Percentiles rank a stretch among this genome's conserved stretches.
These are phyloP conservation scores for Achatina immaculata DNA, from an alignment of 1,140 invertebrate species.

Conservation along the genomic window DNA sequence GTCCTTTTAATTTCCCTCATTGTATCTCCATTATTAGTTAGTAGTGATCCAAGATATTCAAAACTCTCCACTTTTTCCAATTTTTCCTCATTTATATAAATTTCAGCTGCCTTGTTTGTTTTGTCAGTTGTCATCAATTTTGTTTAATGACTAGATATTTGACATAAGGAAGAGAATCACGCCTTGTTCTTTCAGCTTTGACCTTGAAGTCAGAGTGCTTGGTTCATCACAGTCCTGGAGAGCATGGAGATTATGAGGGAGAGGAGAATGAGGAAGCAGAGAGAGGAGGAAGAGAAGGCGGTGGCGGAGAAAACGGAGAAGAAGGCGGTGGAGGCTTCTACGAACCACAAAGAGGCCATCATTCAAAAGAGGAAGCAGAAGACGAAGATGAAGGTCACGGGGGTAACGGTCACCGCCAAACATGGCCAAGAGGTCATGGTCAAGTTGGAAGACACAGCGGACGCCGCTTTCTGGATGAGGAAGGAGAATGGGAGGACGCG, in stretches of 20 bases:
- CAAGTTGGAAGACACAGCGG: not conserved
- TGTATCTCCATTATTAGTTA: too few species aligned
- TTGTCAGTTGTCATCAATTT: too few species aligned
- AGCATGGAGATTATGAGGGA: not conserved
- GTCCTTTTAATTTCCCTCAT: too few species aligned
- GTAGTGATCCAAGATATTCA: too few species aligned
- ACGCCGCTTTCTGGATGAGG: slow-evolving; percentile 6
- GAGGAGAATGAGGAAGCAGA: not conserved
- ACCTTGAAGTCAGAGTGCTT: slow-evolving; percentile 3
- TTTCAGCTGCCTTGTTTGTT: too few species aligned
- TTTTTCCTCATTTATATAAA: too few species aligned
- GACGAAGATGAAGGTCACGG: not conserved
- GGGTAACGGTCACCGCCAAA: not conserved
- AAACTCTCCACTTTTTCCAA: too few species aligned
- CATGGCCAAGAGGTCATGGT: not conserved
- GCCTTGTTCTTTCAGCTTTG: not conserved
- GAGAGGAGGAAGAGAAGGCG: not conserved
- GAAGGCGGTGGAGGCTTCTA: not conserved
- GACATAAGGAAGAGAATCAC: too few species aligned
- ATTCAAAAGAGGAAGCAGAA: not conserved
- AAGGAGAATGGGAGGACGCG: slow-evolving; percentile 31
- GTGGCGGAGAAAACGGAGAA: not conserved
- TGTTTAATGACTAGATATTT: too few species aligned
- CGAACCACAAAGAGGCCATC: not conserved
- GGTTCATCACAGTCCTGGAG: not conserved